Conservation (phyloP, 2,113 vertebrate species). For the Illadopsis cleaveri region DNA sequence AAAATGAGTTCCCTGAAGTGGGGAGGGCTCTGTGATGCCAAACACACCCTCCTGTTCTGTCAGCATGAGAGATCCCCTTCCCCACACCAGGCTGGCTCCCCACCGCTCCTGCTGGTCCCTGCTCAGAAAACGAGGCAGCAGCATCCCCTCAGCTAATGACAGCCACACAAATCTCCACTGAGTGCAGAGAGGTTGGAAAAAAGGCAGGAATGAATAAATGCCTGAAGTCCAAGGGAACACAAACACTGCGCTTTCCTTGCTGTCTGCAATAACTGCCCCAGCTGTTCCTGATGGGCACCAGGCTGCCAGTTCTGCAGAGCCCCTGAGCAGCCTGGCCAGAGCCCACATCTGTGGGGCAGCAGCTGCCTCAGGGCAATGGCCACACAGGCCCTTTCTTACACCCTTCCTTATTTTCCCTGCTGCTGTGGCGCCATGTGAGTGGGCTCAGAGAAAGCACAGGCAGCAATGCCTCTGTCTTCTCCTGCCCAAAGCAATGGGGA, state of each 20-base stretch:
- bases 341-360: not conserved
- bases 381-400: not conserved
- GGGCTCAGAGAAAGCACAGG: not conserved
- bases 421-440: rapidly evolving
- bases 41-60: not conserved
- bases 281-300: not conserved
- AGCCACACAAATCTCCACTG: rapidly evolving
- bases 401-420: not conserved
- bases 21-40: not conserved
- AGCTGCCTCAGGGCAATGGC: not conserved
- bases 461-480: rapidly evolving
- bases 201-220: not conserved
- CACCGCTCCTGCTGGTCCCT: rapidly evolving
- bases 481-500: rapidly evolving
- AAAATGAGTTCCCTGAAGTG: not conserved
- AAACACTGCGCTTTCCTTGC: rapidly evolving
- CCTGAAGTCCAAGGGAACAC: not conserved
- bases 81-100: rapidly evolving
- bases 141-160: not conserved
- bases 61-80: not conserved
- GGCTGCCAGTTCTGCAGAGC: not conserved
- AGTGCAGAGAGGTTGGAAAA: not conserved
- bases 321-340: not conserved
- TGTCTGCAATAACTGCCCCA: not conserved
- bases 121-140: rapidly evolving